Percentiles rank a stretch among this genome's conserved stretches.
Evolutionary conservation across 2,797 vertebrate genomes (phyloP).

Genomic region (Tadarida brasiliensis): DNA sequence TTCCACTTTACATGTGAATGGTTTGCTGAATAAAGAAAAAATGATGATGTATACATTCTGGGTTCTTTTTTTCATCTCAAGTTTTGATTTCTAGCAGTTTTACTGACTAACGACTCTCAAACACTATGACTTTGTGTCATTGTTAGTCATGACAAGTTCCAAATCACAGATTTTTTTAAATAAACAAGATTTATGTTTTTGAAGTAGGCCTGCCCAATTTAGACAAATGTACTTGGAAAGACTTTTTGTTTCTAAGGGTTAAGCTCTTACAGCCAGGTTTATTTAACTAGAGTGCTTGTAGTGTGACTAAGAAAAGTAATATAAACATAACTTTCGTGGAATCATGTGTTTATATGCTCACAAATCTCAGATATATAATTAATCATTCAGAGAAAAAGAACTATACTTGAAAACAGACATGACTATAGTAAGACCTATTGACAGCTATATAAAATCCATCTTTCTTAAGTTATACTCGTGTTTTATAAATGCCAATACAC

Average conservation of each 20-base stretch:
- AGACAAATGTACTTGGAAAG: neutral
- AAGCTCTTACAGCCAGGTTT: neutral
- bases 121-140: neutral
- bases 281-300: constrained; percentile 5
- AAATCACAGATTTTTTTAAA: constrained; percentile 19
- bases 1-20: neutral
- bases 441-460: neutral
- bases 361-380: constrained; percentile 6
- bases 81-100: neutral
- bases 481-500: neutral
- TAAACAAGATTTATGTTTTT: constrained; percentile 48
- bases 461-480: neutral
- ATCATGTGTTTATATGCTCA: neutral
- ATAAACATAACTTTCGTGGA: neutral
- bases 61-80: neutral
- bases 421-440: neutral
- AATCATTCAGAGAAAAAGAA: constrained; percentile 49
- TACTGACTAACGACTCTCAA: constrained; percentile 32
- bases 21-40: neutral
- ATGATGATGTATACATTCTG: neutral
- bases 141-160: neutral
- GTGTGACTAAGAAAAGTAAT: neutral
- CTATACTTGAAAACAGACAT: neutral
- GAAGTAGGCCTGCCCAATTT: neutral
- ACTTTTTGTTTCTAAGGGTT: neutral